Conservation (phyloP, 2,888 invertebrate genomes). For the Hyles lineata region DNA sequence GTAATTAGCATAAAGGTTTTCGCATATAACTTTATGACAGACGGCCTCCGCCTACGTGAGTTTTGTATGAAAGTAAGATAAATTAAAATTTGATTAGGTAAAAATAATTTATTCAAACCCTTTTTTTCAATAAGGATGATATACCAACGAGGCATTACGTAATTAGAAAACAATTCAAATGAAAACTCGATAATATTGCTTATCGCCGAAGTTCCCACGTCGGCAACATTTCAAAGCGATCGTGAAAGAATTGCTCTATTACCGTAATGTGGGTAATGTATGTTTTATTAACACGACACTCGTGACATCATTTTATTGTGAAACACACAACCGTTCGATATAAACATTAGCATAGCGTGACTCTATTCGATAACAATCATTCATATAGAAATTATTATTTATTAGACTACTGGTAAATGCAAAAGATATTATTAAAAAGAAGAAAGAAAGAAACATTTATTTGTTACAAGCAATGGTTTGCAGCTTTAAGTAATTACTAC, state of each 20-base stretch:
- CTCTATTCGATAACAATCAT: not conserved
- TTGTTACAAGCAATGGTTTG: too few relatives aligned
- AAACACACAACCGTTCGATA: not conserved
- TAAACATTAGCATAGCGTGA: not conserved
- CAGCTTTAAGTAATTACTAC: too few relatives aligned
- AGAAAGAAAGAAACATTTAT: too few relatives aligned
- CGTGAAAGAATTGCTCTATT: conserved; percentile 28
- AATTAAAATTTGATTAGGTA: too few relatives aligned
- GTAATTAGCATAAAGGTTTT: too few relatives aligned
- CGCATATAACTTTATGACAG: not conserved
- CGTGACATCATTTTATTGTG: conserved; percentile 1
- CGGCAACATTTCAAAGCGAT: not conserved
- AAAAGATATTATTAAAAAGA: too few relatives aligned
- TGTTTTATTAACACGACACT: conserved; percentile 7
- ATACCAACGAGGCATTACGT: too few relatives aligned
- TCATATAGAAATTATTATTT: not conserved
- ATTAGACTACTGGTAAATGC: too few relatives aligned
- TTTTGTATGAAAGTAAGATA: too few relatives aligned
- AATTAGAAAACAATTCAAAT: not conserved
- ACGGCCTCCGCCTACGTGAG: too few relatives aligned
- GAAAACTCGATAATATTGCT: not conserved
- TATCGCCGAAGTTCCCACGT: not conserved
- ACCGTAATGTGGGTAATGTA: conserved; percentile 16
- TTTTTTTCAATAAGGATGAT: too few relatives aligned
- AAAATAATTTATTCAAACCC: too few relatives aligned